A percentile compares a stretch with the other conserved stretches of the same genome.
Conservation (phyloP, 2,888 invertebrate species). For the Luffia ferchaultella region DNA sequence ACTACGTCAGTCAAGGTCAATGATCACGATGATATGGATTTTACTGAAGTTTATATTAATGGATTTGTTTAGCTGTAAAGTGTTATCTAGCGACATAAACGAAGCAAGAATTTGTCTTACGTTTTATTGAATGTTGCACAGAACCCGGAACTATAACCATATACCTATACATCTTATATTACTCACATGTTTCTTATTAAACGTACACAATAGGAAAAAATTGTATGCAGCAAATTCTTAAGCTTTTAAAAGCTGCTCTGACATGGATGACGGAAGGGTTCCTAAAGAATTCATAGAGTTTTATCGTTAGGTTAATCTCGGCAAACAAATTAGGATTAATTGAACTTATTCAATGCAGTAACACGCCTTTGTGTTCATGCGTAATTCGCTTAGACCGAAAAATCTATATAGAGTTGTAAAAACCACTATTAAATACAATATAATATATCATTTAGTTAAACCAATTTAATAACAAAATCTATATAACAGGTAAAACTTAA, state of each 20-base stretch:
- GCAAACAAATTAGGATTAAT: constrained; percentile 64
- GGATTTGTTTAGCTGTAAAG: too few relatives aligned
- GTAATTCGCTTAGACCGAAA: constrained; percentile 34
- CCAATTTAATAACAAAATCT: too few relatives aligned
- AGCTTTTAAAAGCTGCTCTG: constrained; percentile 59
- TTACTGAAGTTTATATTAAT: too few relatives aligned
- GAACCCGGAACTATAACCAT: too few relatives aligned
- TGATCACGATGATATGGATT: too few relatives aligned
- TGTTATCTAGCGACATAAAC: too few relatives aligned
- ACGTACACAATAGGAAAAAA: not conserved
- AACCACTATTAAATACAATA: too few relatives aligned
- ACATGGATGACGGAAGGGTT: constrained; percentile 49
- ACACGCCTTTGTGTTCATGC: constrained; percentile 44
- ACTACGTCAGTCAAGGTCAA: too few relatives aligned
- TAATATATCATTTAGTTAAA: too few relatives aligned
- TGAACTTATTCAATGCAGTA: constrained; percentile 55
- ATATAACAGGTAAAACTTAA: not conserved
- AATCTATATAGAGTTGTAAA: constrained; percentile 30
- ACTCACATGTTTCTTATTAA: not conserved
- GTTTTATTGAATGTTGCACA: too few relatives aligned
- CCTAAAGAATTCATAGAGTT: constrained; percentile 32
- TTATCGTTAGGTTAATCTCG: constrained; percentile 58
- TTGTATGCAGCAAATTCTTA: constrained; percentile 27
- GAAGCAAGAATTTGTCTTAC: too few relatives aligned
- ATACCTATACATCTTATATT: not conserved